phyloP scores from a whole-genome alignment of 2,113 vertebrate genomes.

The Epinephelus lanceolatus region DNA sequence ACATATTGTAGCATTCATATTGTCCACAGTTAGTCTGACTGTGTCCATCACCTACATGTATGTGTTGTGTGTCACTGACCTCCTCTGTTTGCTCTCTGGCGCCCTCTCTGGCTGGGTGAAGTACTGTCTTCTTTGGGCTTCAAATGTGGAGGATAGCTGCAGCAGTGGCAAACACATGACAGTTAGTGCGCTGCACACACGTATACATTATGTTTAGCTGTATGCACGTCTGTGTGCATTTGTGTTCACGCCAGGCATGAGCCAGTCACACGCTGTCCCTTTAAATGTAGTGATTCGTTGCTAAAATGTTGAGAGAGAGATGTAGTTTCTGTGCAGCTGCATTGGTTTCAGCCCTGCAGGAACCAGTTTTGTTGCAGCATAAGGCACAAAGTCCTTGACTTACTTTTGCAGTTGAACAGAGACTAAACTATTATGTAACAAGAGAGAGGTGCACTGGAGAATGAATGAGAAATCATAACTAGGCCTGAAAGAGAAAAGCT shows the following conservation, averaged over 20 bases:
- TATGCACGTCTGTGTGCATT: not conserved
- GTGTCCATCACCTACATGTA: conserved; percentile 1
- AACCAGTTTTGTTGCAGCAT: conserved; percentile 23
- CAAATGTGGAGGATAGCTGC: conserved; percentile 77
- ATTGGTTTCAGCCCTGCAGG: not conserved
- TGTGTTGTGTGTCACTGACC: conserved; percentile 53
- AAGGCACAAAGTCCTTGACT: conserved; percentile 56
- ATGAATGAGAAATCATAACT: conserved; percentile 47
- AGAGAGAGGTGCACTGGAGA: conserved; percentile 3
- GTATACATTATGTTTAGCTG: not conserved
- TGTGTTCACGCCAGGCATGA: not conserved
- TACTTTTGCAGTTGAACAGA: conserved; percentile 16
- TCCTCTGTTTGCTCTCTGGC: conserved; percentile 57
- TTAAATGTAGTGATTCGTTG: not conserved
- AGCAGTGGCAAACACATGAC: not conserved
- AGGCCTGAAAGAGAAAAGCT: conserved; percentile 21
- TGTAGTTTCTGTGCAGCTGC: not conserved
- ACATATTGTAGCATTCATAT: not conserved
- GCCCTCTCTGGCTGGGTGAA: conserved; percentile 57
- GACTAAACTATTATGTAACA: conserved; percentile 50
- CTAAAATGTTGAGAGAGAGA: not conserved
- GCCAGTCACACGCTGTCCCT: not conserved
- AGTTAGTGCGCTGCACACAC: not conserved
- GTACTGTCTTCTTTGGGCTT: conserved; percentile 70
- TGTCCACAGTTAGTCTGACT: not conserved